These are phyloP conservation scores for Pseudois nayaur DNA, from an alignment of 2,113 vertebrate genomes.

Conservation along the genomic window DNA sequence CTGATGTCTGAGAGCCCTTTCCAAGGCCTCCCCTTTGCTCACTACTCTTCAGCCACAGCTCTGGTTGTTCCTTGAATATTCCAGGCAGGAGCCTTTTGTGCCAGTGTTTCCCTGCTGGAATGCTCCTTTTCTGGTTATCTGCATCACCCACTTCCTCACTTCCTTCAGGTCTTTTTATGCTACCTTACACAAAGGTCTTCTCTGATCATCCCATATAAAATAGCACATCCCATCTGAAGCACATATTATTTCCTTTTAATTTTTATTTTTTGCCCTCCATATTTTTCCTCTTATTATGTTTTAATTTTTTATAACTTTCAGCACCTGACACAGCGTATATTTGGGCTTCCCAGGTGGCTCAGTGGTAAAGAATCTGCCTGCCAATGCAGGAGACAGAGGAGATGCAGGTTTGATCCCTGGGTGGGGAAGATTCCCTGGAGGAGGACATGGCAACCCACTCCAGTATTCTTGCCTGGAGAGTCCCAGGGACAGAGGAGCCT, in stretches of 20 bases:
- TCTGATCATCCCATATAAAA: not conserved
- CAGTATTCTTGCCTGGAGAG: not conserved
- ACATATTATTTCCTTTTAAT: not conserved
- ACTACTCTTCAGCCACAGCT: not conserved
- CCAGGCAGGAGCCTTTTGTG: not conserved
- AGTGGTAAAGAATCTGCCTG: not conserved
- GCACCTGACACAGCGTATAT: not conserved
- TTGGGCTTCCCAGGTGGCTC: not conserved
- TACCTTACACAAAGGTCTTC: not conserved
- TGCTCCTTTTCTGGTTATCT: not conserved
- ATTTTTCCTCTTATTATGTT: not conserved
- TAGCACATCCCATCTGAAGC: too few relatives aligned
- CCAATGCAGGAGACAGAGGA: not conserved
- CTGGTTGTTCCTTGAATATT: not conserved
- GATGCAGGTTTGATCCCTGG: not conserved
- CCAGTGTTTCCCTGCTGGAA: not conserved
- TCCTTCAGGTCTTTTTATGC: not conserved
- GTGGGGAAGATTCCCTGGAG: not conserved
- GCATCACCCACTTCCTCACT: not conserved
- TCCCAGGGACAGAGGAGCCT: not conserved
- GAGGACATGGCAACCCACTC: not conserved
- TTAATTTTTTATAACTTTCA: not conserved
- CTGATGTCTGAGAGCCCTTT: not conserved
- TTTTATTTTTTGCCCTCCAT: not conserved
- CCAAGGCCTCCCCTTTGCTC: fast-evolving